A percentile compares a stretch with the other conserved stretches of the same genome.
Conservation (phyloP, 2,113 vertebrate genomes). For the Chamaetylas fuelleborni region DNA sequence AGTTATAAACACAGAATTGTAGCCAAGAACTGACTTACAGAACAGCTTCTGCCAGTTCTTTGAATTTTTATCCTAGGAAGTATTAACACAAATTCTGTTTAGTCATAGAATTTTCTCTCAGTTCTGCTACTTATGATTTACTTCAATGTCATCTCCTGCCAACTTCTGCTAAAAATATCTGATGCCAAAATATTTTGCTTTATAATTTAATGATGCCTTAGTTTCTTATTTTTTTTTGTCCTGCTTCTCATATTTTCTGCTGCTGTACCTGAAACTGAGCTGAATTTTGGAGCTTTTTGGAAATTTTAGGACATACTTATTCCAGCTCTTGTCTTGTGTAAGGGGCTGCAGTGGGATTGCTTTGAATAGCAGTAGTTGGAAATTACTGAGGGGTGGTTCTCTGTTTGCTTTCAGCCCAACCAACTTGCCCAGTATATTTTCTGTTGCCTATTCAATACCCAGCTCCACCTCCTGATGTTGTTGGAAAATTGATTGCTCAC, state of each 20-base stretch:
- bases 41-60: neutral
- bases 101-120: neutral
- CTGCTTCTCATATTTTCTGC: neutral
- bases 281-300: neutral
- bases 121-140: conserved; percentile 21
- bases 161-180: conserved; percentile 30
- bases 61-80: neutral
- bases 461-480: neutral
- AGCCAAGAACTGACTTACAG: neutral
- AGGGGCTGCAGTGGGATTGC: neutral
- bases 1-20: neutral
- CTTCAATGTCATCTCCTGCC: neutral
- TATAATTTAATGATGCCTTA: neutral
- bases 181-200: conserved; percentile 38
- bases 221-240: neutral
- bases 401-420: neutral
- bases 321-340: neutral
- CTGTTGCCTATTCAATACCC: neutral
- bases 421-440: neutral
- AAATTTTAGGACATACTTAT: neutral
- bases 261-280: neutral
- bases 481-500: conserved; percentile 28
- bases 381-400: neutral
- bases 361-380: neutral
- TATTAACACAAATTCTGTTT: conserved; percentile 24